These are phyloP conservation scores for Camptogramma bilineatum DNA, from an alignment of 2,888 invertebrate genomes.

Conservation along the genomic window DNA sequence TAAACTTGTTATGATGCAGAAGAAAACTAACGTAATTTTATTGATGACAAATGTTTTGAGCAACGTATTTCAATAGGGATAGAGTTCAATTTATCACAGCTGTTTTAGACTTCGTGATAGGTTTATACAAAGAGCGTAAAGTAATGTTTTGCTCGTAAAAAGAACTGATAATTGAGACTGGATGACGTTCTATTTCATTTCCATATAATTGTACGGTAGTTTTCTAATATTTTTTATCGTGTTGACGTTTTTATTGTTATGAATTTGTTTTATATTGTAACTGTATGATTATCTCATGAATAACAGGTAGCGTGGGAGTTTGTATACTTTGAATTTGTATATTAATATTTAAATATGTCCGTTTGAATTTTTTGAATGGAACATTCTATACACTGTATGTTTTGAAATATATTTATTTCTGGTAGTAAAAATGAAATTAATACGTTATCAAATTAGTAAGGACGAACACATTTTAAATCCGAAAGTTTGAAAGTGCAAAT, in stretches of 20 bases:
- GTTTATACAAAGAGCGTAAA: constrained; percentile 46
- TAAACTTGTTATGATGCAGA: constrained; percentile 47
- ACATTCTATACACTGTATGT: neutral
- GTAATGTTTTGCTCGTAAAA: constrained; percentile 79
- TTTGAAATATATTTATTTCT: neutral
- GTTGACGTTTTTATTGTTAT: constrained; percentile 80
- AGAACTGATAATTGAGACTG: constrained; percentile 70
- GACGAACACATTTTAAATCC: no score
- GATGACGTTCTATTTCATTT: constrained; percentile 78
- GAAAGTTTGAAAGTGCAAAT: no score
- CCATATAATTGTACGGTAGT: constrained; percentile 71
- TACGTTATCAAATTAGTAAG: no score
- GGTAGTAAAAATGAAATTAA: neutral
- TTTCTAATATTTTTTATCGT: constrained; percentile 59
- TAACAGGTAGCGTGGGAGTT: constrained; percentile 37
- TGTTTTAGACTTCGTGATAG: constrained; percentile 29
- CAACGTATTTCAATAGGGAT: constrained; percentile 43
- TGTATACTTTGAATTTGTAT: no score
- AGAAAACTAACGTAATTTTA: constrained; percentile 58
- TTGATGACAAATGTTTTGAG: constrained; percentile 49
- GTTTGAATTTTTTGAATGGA: neutral
- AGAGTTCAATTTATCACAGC: constrained; percentile 44
- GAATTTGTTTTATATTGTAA: constrained; percentile 70
- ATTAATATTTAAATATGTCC: constrained; percentile 18
- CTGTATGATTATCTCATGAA: constrained; percentile 42